A percentile compares a stretch with the other conserved stretches of the same genome.
Conservation (phyloP, 2,113 vertebrate genomes). For the Chamaetylas fuelleborni region DNA sequence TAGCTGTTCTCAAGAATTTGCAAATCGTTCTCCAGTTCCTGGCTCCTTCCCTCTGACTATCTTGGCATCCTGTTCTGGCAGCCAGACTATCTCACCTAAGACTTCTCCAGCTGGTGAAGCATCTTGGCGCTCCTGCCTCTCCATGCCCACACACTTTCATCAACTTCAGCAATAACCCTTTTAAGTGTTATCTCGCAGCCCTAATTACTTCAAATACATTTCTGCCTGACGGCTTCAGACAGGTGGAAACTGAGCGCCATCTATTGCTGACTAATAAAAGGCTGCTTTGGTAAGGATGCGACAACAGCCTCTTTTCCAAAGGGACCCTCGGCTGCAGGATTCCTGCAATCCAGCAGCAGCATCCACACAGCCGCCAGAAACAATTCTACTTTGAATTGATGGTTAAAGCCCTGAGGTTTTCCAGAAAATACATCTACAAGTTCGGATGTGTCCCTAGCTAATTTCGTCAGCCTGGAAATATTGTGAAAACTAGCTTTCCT, state of each 20-base stretch:
- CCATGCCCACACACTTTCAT: constrained; percentile 54
- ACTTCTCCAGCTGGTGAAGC: constrained; percentile 64
- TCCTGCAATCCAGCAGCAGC: too few species aligned
- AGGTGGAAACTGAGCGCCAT: constrained; percentile 74
- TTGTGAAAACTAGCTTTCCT: not conserved
- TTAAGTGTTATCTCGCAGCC: constrained; percentile 63
- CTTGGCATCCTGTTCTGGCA: constrained; percentile 68
- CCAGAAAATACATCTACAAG: not conserved
- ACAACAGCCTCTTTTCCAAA: not conserved
- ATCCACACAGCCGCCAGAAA: too few species aligned
- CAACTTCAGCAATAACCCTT: constrained; percentile 64
- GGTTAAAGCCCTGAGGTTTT: not conserved
- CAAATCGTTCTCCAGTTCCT: constrained; percentile 55
- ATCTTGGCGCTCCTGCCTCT: constrained; percentile 59
- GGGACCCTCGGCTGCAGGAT: not conserved
- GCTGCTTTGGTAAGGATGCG: not conserved
- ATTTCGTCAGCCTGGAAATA: not conserved
- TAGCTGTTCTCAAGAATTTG: constrained; percentile 51
- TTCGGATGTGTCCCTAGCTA: not conserved
- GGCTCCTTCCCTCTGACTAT: constrained; percentile 64
- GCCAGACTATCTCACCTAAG: constrained; percentile 64
- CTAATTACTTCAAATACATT: constrained; percentile 69
- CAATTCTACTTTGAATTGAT: not conserved
- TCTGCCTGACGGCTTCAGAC: constrained; percentile 14
- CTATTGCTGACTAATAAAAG: constrained; percentile 71